Percentiles rank a stretch among this genome's conserved stretches.
Evolutionary conservation across 2,113 vertebrate species (phyloP).

Genomic region (Maccullochella peelii): DNA sequence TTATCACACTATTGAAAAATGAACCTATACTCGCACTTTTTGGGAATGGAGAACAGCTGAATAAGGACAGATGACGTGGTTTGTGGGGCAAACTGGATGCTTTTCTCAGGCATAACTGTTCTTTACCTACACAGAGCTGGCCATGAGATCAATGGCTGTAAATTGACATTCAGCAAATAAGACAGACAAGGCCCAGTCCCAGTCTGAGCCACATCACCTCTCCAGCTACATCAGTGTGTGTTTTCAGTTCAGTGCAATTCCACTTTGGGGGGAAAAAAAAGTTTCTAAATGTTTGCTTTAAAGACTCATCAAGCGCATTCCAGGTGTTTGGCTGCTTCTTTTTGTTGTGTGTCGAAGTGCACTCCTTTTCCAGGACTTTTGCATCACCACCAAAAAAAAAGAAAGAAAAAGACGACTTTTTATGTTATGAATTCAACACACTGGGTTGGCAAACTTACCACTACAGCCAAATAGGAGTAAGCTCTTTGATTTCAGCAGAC

Average conservation of each 20-base stretch:
- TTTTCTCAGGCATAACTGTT: conserved; percentile 77
- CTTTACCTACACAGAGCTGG: conserved; percentile 35
- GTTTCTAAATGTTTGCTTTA: conserved; percentile 74
- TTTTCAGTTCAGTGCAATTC: conserved; percentile 72
- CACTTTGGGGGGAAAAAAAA: conserved; percentile 16
- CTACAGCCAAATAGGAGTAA: conserved; percentile 70
- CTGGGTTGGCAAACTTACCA: conserved; percentile 33
- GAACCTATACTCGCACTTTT: conserved; percentile 61
- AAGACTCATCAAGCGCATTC: conserved; percentile 70
- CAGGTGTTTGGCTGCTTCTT: conserved; percentile 71
- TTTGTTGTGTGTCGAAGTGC: conserved; percentile 55
- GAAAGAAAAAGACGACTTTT: not conserved
- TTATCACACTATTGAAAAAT: conserved; percentile 36
- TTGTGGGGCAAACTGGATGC: conserved; percentile 61
- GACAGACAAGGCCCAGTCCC: conserved; percentile 29
- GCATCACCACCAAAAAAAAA: conserved; percentile 47
- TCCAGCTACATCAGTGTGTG: conserved; percentile 49
- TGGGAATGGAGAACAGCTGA: conserved; percentile 34
- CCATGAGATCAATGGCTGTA: conserved; percentile 48
- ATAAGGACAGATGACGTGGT: conserved; percentile 40
- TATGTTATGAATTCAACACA: conserved; percentile 32
- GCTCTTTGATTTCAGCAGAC: conserved; percentile 65
- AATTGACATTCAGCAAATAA: conserved; percentile 51
- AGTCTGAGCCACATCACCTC: conserved; percentile 56
- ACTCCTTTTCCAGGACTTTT: conserved; percentile 57